phyloP scores from a whole-genome alignment of 2,797 vertebrate species.

The Parambassis ranga region DNA sequence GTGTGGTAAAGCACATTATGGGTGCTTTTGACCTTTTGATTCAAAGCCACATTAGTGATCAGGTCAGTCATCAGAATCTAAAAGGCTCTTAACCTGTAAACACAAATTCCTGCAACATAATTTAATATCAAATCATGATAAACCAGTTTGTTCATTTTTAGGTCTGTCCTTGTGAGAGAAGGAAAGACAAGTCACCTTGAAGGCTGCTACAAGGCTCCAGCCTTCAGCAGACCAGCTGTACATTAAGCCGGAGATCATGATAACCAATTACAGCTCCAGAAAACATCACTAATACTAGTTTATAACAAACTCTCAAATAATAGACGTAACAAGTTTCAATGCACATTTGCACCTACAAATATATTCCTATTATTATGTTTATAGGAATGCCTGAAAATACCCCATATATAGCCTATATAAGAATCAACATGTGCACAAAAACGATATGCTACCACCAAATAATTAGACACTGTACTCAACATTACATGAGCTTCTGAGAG shows the following conservation, averaged over 20 bases:
- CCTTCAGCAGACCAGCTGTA: constrained; percentile 28
- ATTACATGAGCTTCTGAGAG: no score
- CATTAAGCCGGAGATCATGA: constrained; percentile 12
- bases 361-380: no score
- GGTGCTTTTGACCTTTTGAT: no score
- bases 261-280: constrained; percentile 14
- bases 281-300: constrained; percentile 16
- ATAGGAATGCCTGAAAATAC: no score
- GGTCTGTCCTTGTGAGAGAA: background rate
- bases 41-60: no score
- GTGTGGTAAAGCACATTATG: no score
- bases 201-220: background rate
- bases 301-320: constrained; percentile 7
- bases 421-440: constrained; percentile 4
- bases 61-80: no score
- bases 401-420: background rate
- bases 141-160: background rate
- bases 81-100: no score
- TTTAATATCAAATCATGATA: background rate
- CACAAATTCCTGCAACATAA: background rate
- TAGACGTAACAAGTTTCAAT: constrained; percentile 12
- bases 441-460: no score
- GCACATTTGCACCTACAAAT: constrained; percentile 16
- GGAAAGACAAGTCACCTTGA: constrained; percentile 15
- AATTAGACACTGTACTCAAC: no score